Percentiles rank a stretch among this genome's conserved stretches.
Conservation (phyloP, 2,113 vertebrate genomes). For the Serilophus lunatus region DNA sequence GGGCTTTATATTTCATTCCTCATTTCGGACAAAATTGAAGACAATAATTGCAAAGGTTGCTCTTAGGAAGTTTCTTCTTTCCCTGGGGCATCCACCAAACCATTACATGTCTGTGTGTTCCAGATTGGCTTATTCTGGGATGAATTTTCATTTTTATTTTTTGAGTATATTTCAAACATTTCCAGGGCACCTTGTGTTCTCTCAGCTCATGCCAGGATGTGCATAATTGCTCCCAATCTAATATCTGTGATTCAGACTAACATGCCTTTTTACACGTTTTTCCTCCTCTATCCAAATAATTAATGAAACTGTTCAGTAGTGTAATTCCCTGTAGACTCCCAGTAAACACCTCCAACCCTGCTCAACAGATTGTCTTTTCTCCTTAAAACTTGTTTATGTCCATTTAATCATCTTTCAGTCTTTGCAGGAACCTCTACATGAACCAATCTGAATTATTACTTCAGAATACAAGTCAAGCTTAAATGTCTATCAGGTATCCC, state of each 20-base stretch:
- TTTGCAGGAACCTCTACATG: neutral
- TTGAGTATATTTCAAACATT: neutral
- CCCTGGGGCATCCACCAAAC: neutral
- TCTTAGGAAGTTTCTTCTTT: neutral
- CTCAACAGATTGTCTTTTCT: neutral
- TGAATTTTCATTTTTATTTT: neutral
- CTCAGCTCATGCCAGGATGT: neutral
- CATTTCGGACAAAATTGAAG: neutral
- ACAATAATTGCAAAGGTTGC: neutral
- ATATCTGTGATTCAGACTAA: neutral
- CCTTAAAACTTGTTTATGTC: neutral
- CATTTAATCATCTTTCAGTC: neutral
- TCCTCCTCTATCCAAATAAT: neutral
- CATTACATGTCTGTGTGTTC: neutral
- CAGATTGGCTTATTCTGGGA: neutral
- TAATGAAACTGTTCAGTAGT: neutral
- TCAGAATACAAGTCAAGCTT: neutral
- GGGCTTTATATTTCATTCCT: neutral
- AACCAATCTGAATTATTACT: neutral
- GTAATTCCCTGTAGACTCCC: neutral
- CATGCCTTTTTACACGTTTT: neutral
- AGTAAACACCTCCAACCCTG: neutral
- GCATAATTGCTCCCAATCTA: neutral
- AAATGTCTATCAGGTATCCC: neutral
- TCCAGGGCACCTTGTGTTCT: neutral